A percentile compares a stretch with the other conserved stretches of the same genome.
phyloP scores from a whole-genome alignment of 2,888 invertebrate genomes.

The Erebia palarica region DNA sequence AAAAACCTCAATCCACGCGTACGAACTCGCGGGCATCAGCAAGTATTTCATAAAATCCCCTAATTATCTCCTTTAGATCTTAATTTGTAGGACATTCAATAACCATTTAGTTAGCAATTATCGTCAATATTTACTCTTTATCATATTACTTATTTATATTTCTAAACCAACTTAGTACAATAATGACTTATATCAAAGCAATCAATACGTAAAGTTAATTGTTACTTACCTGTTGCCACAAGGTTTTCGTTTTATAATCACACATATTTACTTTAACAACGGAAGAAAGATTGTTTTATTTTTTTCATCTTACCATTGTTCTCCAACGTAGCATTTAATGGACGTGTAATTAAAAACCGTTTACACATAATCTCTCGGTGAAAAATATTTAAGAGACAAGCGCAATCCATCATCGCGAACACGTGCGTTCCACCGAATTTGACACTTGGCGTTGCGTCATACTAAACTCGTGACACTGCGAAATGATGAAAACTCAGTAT shows the following conservation, averaged over 20 bases:
- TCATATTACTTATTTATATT: too few species aligned
- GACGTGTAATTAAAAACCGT: conserved; percentile 41
- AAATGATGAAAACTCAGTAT: too few species aligned
- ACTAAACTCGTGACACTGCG: neutral
- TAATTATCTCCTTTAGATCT: too few species aligned
- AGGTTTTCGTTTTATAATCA: neutral
- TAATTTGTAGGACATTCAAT: too few species aligned
- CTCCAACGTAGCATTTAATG: conserved; percentile 27
- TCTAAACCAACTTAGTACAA: neutral
- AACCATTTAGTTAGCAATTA: too few species aligned
- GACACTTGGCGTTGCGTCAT: conserved; percentile 39
- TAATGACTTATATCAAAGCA: neutral
- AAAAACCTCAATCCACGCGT: too few species aligned
- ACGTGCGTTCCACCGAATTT: conserved; percentile 32
- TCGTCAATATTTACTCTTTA: too few species aligned
- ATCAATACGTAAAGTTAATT: neutral
- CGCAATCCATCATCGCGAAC: conserved; percentile 57
- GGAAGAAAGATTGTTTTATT: conserved; percentile 4
- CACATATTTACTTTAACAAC: conserved; percentile 7
- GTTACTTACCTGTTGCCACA: neutral
- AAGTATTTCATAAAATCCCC: too few species aligned
- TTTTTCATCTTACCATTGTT: conserved; percentile 26
- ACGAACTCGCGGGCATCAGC: too few species aligned
- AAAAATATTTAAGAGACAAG: conserved; percentile 38
- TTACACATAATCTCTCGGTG: conserved; percentile 31